phyloP scores from a whole-genome alignment of 2,888 invertebrate species.

The Xanthorhoe designata region DNA sequence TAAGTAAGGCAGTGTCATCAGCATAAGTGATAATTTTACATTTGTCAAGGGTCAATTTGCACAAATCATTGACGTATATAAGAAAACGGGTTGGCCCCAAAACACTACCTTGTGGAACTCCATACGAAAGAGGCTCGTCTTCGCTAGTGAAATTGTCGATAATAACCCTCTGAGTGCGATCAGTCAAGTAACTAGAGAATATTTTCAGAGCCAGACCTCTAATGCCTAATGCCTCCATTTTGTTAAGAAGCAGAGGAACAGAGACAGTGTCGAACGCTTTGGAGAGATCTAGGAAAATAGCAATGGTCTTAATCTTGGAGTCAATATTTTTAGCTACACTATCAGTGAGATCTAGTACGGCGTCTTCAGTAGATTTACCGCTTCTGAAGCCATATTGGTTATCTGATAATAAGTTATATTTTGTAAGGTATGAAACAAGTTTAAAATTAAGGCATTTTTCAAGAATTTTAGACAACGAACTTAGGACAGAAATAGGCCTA shows the following conservation, averaged over 20 bases:
- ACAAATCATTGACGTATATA: background rate
- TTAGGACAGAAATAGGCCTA: constrained; percentile 33
- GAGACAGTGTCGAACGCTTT: constrained; percentile 13
- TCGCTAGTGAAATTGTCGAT: background rate
- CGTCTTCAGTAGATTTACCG: constrained; percentile 21
- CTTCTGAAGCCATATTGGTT: constrained; percentile 27
- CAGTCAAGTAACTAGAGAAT: background rate
- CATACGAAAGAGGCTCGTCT: background rate
- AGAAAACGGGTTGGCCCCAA: background rate
- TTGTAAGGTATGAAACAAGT: constrained; percentile 11
- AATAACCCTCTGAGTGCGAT: background rate
- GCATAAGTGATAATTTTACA: background rate
- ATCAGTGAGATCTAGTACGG: constrained; percentile 18
- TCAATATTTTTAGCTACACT: constrained; percentile 12
- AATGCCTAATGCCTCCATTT: background rate
- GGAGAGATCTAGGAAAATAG: constrained; percentile 27
- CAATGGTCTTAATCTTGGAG: constrained; percentile 8
- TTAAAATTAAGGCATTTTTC: constrained; percentile 28
- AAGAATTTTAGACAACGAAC: constrained; percentile 26
- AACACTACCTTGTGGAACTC: background rate
- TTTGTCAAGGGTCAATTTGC: background rate
- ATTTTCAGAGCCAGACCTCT: background rate
- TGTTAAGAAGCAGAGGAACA: background rate
- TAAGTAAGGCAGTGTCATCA: background rate
- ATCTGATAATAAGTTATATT: constrained; percentile 3